Percentiles rank a stretch among this genome's conserved stretches.
phyloP scores from a whole-genome alignment of 2,113 vertebrate species.

The Dasyornis broadbenti region DNA sequence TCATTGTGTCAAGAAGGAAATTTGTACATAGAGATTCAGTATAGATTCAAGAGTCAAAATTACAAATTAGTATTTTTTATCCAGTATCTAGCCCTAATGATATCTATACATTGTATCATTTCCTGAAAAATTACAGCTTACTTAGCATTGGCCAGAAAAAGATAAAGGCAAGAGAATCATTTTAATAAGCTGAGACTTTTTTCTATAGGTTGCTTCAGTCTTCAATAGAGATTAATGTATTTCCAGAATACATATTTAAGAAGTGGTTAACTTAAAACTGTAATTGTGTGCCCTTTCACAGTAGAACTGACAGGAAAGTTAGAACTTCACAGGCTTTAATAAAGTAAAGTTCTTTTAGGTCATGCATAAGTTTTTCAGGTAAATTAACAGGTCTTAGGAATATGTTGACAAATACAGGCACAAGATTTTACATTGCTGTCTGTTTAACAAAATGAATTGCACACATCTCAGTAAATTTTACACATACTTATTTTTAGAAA shows the following conservation, averaged over 20 bases:
- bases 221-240: background rate
- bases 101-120: background rate
- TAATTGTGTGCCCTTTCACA: fast-evolving
- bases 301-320: background rate
- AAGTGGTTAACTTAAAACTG: background rate
- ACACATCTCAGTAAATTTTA: background rate
- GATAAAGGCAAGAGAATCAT: background rate
- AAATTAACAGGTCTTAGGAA: background rate
- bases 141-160: background rate
- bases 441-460: background rate
- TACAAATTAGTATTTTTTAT: background rate
- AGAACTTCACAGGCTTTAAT: background rate
- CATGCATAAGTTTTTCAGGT: background rate
- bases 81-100: background rate
- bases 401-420: background rate
- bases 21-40: background rate
- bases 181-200: background rate
- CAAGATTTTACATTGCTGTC: background rate
- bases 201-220: background rate
- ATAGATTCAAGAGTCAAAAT: background rate
- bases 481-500: background rate
- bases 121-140: background rate
- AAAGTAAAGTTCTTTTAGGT: background rate
- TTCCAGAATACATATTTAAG: background rate
- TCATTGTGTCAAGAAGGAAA: background rate